A percentile compares a stretch with the other conserved stretches of the same genome.
phyloP scores from a whole-genome alignment of 2,888 invertebrate species.

The Dasypogon diadema region DNA sequence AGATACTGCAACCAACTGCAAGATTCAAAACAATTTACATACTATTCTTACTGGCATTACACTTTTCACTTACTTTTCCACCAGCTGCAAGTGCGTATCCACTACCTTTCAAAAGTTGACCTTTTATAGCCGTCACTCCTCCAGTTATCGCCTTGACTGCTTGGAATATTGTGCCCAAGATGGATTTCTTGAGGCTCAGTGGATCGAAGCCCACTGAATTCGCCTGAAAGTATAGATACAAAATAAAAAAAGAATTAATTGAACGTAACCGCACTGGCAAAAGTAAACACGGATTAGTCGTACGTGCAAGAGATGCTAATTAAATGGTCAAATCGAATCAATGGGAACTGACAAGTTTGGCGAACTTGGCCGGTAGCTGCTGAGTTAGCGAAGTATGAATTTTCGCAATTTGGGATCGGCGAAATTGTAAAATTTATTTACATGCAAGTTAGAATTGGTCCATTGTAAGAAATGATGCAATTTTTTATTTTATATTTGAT shows the following conservation, averaged over 20 bases:
- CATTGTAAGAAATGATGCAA: no score
- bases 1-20: conserved; percentile 77
- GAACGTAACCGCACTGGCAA: not conserved
- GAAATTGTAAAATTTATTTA: not conserved
- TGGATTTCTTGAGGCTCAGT: conserved; percentile 85
- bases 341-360: not conserved
- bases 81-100: conserved; percentile 77
- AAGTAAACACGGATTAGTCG: not conserved
- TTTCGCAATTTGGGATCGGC: not conserved
- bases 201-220: conserved; percentile 72
- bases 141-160: conserved; percentile 90
- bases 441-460: not conserved
- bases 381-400: not conserved
- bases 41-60: no score
- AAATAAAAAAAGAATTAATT: conserved; percentile 36
- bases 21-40: conserved; percentile 57
- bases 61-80: conserved; percentile 68
- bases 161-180: conserved; percentile 85
- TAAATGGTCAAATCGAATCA: not conserved
- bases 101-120: conserved; percentile 87
- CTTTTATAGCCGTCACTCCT: conserved; percentile 88
- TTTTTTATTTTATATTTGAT: no score
- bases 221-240: conserved; percentile 58
- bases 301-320: not conserved
- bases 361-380: not conserved